Evolutionary conservation across 2,797 vertebrate genomes (phyloP).

Genomic region (Bradypodion ventrale): DNA sequence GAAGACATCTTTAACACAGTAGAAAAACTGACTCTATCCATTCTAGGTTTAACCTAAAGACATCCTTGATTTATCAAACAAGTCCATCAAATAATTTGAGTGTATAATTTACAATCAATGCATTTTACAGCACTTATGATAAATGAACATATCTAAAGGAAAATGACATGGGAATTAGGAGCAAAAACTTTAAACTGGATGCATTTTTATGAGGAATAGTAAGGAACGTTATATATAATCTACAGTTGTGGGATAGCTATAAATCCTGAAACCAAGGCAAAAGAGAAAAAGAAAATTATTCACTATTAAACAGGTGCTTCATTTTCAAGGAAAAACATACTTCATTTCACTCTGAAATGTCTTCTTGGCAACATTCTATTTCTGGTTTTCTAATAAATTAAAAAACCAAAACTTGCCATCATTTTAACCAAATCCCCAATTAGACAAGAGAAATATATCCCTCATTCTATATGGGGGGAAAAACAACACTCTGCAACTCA

Average conservation of each 20-base stretch:
- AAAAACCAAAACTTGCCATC: conserved; percentile 30
- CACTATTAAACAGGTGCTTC: conserved; percentile 3
- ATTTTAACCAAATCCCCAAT: conserved; percentile 24
- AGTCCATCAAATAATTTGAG: not conserved
- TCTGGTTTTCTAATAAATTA: conserved; percentile 28
- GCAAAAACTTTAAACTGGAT: not conserved
- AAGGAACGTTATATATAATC: not conserved
- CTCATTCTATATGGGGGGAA: conserved; percentile 51
- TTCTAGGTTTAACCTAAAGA: not conserved
- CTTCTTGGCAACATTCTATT: conserved; percentile 27
- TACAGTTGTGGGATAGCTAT: conserved; percentile 15
- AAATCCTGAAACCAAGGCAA: not conserved
- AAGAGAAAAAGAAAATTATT: not conserved
- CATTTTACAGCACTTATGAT: conserved; percentile 1
- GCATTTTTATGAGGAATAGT: not conserved
- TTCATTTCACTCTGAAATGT: conserved; percentile 54
- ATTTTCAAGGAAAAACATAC: not conserved
- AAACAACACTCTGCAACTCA: conserved; percentile 56
- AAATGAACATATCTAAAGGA: not conserved
- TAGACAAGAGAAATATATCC: conserved; percentile 42
- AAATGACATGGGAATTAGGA: conserved; percentile 19
- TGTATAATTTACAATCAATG: conserved; percentile 18
- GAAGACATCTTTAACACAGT: conserved; percentile 44
- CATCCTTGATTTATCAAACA: not conserved
- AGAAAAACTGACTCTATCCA: not conserved